Conservation (phyloP, 2,888 invertebrate species). For the Callosobruchus maculatus region DNA sequence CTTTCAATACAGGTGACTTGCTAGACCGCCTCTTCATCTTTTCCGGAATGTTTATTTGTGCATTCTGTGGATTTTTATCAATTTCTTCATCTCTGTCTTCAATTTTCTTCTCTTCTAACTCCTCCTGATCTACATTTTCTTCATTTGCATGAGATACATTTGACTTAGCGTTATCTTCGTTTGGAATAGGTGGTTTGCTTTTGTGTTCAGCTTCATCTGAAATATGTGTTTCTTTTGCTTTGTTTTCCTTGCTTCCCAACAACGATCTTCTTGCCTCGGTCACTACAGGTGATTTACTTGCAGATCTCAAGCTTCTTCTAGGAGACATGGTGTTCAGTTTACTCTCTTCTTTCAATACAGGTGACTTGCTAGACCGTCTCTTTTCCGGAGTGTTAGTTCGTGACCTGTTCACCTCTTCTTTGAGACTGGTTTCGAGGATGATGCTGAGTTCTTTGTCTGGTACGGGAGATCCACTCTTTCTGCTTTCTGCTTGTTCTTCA, state of each 20-base stretch:
- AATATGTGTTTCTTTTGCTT: too few species aligned
- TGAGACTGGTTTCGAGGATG: constrained; percentile 22
- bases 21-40: background rate
- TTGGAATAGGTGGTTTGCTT: background rate
- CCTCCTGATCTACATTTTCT: background rate
- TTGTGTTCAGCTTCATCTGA: background rate
- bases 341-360: constrained; percentile 1
- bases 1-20: constrained; percentile 4
- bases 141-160: background rate
- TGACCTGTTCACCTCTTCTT: constrained; percentile 18
- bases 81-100: too few species aligned
- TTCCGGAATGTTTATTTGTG: background rate
- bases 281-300: background rate
- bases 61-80: too few species aligned
- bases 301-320: background rate
- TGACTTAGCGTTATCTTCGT: background rate
- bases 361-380: too few species aligned
- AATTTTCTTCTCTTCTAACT: background rate
- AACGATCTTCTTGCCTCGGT: background rate
- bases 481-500: constrained; percentile 14
- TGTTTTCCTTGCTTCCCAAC: background rate
- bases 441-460: constrained; percentile 23
- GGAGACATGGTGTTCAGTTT: background rate
- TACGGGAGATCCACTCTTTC: constrained; percentile 13
- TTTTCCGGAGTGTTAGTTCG: background rate